These are phyloP conservation scores for Drosophila austrosaltans DNA, from an alignment of 2,888 invertebrate species.

Conservation along the genomic window DNA sequence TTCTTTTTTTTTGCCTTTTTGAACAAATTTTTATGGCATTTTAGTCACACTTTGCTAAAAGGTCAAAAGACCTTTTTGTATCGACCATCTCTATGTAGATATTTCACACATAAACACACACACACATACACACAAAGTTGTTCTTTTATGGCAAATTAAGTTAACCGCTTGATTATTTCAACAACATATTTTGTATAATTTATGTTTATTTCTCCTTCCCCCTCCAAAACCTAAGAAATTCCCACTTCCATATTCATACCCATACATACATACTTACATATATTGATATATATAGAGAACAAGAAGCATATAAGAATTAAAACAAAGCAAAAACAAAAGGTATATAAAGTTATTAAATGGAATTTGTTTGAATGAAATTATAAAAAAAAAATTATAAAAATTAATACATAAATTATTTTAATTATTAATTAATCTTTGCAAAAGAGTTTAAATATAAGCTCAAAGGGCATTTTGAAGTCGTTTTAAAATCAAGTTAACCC, in stretches of 20 bases:
- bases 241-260: conserved; percentile 20
- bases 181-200: conserved; percentile 67
- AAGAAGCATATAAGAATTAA: no score
- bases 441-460: no score
- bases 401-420: no score
- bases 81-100: not conserved
- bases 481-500: not conserved
- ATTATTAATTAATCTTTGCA: no score
- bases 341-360: no score
- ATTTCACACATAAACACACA: conserved; percentile 6
- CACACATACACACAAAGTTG: conserved; percentile 18
- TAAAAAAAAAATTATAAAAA: no score
- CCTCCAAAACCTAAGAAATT: conserved; percentile 24
- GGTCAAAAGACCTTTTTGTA: not conserved
- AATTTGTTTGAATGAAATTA: no score
- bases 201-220: conserved; percentile 49
- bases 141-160: conserved; percentile 76
- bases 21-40: not conserved
- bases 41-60: not conserved
- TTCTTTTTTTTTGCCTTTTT: no score
- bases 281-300: no score
- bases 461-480: not conserved
- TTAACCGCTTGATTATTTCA: conserved; percentile 75
- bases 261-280: not conserved
- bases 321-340: no score